Conservation (phyloP, 2,888 invertebrate genomes). For the Torymus texanus region DNA sequence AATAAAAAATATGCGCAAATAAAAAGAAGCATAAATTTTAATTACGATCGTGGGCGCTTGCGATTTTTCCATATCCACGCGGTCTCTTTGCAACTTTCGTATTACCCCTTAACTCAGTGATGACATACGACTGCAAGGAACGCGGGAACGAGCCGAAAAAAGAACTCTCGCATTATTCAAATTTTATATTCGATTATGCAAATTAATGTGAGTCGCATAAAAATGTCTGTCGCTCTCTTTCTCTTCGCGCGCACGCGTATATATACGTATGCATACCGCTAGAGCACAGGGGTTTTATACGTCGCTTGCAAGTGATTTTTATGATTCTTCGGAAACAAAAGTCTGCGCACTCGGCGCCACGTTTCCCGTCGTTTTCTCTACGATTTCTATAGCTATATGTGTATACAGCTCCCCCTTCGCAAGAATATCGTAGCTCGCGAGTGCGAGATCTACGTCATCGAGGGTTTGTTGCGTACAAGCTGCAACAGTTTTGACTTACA, state of each 20-base stretch:
- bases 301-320: conserved; percentile 67
- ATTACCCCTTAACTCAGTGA: conserved; percentile 54
- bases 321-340: conserved; percentile 72
- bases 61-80: conserved; percentile 31
- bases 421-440: conserved; percentile 29
- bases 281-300: conserved; percentile 58
- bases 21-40: conserved; percentile 38
- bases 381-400: conserved; percentile 5
- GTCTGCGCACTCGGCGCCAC: conserved; percentile 67
- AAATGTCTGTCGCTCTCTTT: conserved; percentile 68
- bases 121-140: conserved; percentile 60
- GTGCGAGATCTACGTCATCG: conserved; percentile 42
- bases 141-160: conserved; percentile 57
- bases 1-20: neutral
- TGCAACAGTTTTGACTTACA: conserved; percentile 60
- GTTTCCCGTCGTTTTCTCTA: conserved; percentile 55
- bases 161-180: conserved; percentile 67
- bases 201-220: conserved; percentile 73
- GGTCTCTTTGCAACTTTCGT: conserved; percentile 39
- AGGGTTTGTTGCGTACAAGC: conserved; percentile 62
- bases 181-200: conserved; percentile 74
- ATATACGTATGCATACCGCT: too few relatives aligned
- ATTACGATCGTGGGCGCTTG: conserved; percentile 21
- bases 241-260: conserved; percentile 18
- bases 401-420: neutral